A percentile compares a stretch with the other conserved stretches of the same genome.
phyloP scores from a whole-genome alignment of 30 jellyfish, hydroid and myxozoan genomes.

The Catostylus mosaicus region DNA sequence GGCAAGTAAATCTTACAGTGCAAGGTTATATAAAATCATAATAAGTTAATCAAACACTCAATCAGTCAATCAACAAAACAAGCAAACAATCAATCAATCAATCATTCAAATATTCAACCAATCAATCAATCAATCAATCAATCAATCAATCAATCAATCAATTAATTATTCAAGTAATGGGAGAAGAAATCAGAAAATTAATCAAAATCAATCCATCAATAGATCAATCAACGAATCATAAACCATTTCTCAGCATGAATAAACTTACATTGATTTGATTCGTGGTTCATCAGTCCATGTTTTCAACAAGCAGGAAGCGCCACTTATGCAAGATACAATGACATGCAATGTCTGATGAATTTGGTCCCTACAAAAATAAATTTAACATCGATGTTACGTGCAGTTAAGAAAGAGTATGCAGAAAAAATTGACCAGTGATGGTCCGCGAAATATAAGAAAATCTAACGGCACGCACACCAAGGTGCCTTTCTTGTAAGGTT shows the following conservation, averaged over 20 bases:
- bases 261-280: conserved; percentile 42
- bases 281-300: conserved; percentile 73
- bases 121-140: not conserved
- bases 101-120: not conserved
- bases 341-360: conserved; percentile 74
- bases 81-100: no score
- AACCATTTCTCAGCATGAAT: not conserved
- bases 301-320: conserved; percentile 72
- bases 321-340: conserved; percentile 67
- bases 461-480: no score
- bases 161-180: no score
- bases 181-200: not conserved
- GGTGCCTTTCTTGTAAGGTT: no score
- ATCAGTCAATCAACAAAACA: no score
- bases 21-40: no score
- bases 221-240: not conserved
- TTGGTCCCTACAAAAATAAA: conserved; percentile 57
- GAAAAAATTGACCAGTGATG: no score
- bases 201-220: not conserved
- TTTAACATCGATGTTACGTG: no score
- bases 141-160: not conserved
- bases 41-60: no score
- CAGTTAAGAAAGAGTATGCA: no score
- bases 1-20: no score
- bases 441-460: no score